Percentiles rank a stretch among this genome's conserved stretches.
Evolutionary conservation across 2,113 vertebrate genomes (phyloP).

Genomic region (Pseudorasbora parva): DNA sequence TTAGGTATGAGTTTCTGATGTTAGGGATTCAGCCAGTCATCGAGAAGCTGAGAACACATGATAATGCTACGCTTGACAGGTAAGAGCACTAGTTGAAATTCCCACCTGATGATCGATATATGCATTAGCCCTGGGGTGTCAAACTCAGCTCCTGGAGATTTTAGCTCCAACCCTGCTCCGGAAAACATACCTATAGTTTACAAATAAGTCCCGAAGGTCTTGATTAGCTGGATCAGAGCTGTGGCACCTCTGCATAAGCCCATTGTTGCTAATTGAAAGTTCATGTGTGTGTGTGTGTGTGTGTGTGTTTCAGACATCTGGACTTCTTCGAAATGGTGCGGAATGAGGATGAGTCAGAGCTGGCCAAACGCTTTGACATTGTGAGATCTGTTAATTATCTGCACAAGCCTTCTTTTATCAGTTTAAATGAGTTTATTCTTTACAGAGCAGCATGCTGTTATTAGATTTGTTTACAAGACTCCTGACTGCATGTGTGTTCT

Average conservation of each 20-base stretch:
- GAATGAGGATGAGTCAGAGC: slow-evolving; percentile 95
- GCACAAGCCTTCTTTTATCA: not conserved
- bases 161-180: too few species aligned
- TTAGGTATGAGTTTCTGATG: slow-evolving; percentile 98
- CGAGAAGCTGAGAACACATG: slow-evolving; percentile 93
- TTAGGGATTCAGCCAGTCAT: slow-evolving; percentile 68
- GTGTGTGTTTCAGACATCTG: slow-evolving; percentile 83
- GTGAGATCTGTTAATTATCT: slow-evolving; percentile 63
- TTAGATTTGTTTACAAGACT: slow-evolving; percentile 4
- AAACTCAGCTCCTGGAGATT: too few species aligned
- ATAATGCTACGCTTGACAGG: slow-evolving; percentile 97
- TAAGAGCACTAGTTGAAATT: slow-evolving; percentile 62
- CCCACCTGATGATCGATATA: not conserved
- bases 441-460: not conserved
- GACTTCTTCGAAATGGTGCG: slow-evolving; percentile 99
- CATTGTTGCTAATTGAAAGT: not conserved
- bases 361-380: slow-evolving; percentile 95
- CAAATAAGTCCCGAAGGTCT: too few species aligned
- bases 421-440: not conserved
- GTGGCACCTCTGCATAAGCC: too few species aligned
- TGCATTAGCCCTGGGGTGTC: not conserved
- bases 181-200: too few species aligned
- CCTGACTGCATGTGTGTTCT: slow-evolving; percentile 8
- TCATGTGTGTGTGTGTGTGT: not conserved
- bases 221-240: too few species aligned